These are phyloP conservation scores for Lerista edwardsae DNA, from an alignment of 2,797 vertebrate genomes.

Conservation along the genomic window DNA sequence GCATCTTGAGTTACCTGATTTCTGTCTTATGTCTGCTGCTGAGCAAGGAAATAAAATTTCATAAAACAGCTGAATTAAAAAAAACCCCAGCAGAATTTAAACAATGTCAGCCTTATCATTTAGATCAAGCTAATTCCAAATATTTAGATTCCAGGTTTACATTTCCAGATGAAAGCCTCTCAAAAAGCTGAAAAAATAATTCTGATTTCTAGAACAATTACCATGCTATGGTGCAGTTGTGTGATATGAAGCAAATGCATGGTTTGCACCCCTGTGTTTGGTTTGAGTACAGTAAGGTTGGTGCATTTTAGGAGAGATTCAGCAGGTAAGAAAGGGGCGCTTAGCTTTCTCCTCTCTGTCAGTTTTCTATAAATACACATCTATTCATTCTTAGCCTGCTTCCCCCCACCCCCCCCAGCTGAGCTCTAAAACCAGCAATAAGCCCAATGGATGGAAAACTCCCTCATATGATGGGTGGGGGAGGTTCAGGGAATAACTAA, in stretches of 20 bases:
- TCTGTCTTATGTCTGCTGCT: not conserved
- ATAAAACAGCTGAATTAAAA: slow-evolving; percentile 21
- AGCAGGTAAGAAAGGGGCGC: not conserved
- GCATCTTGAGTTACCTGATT: not conserved
- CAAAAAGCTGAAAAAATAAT: not conserved
- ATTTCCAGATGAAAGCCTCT: not conserved
- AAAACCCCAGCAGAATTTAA: slow-evolving; percentile 40
- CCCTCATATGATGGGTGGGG: too few species aligned
- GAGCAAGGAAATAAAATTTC: slow-evolving; percentile 2
- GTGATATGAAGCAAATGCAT: not conserved
- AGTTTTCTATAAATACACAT: too few species aligned
- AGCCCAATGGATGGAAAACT: not conserved
- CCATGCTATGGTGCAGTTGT: not conserved
- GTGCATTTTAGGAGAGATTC: not conserved
- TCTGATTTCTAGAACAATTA: not conserved
- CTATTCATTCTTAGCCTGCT: not conserved
- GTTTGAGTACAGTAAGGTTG: not conserved
- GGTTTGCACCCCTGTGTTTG: not conserved
- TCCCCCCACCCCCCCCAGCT: not conserved
- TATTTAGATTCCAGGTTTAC: not conserved
- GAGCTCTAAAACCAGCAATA: not conserved
- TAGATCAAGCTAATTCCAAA: not conserved
- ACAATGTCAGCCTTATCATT: not conserved
- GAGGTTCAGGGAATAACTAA: not conserved
- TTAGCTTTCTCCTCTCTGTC: not conserved